phyloP scores from a whole-genome alignment of 2,888 invertebrate genomes.

The Criorhina ranunculi region DNA sequence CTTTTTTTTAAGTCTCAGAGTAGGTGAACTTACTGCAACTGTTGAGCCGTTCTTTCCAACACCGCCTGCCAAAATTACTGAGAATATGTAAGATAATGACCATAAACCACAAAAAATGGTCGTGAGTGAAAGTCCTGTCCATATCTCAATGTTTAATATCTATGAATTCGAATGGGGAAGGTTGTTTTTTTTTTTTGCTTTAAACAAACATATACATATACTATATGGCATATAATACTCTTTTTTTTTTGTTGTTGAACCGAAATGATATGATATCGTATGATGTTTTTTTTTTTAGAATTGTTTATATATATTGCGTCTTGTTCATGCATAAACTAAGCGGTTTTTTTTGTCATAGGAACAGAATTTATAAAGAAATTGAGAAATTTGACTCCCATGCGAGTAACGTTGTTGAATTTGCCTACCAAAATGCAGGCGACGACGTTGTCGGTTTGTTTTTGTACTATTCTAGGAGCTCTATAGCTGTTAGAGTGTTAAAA shows the following conservation, averaged over 20 bases:
- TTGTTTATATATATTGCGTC: conserved; percentile 5
- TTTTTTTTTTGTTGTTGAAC: conserved; percentile 4
- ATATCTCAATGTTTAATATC: conserved; percentile 88
- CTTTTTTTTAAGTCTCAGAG: conserved; percentile 34
- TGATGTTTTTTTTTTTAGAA: background rate
- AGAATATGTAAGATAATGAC: conserved; percentile 90
- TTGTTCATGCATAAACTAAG: conserved; percentile 39
- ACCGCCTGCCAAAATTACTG: conserved; percentile 95
- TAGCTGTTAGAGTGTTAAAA: background rate
- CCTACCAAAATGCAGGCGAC: background rate
- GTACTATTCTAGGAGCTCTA: background rate
- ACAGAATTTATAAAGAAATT: background rate
- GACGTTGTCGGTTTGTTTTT: background rate
- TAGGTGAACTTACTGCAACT: conserved; percentile 94
- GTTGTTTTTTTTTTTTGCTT: conserved; percentile 31
- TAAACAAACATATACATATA: conserved; percentile 8
- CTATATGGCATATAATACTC: conserved; percentile 11
- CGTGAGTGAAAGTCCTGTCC: conserved; percentile 91
- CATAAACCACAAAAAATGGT: conserved; percentile 90
- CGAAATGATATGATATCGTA: conserved; percentile 30
- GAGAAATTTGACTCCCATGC: background rate
- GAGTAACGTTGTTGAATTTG: background rate
- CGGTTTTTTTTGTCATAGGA: background rate
- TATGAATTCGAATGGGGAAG: conserved; percentile 81
- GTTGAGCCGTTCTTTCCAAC: conserved; percentile 99